These are phyloP conservation scores for Chironomus striatipennis DNA, from an alignment of 1,140 invertebrate species.

Conservation along the genomic window DNA sequence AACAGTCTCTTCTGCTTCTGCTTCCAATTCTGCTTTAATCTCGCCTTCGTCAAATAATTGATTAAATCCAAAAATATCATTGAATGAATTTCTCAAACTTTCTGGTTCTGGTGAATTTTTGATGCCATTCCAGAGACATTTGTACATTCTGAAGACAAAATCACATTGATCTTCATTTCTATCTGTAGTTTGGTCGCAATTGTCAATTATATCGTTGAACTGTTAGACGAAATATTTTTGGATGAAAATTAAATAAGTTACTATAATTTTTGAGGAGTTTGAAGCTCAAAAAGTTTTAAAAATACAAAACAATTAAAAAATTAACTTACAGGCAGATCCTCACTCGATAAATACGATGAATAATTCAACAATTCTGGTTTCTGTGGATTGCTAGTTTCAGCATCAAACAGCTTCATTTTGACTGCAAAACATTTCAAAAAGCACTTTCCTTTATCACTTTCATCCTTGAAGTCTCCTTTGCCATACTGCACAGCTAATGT, in stretches of 20 bases:
- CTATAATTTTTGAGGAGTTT: no score
- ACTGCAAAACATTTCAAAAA: slow-evolving; percentile 1
- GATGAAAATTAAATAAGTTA: not conserved
- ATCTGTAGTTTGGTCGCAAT: not conserved
- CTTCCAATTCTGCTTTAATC: no score
- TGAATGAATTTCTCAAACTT: not conserved
- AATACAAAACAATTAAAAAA: not conserved
- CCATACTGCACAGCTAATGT: not conserved
- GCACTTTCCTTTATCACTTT: not conserved
- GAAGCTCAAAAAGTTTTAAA: not conserved
- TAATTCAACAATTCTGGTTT: not conserved
- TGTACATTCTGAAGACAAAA: not conserved
- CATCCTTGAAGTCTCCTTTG: not conserved
- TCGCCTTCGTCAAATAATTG: not conserved
- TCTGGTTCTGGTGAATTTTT: not conserved
- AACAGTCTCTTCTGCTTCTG: not conserved
- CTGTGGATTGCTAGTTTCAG: not conserved
- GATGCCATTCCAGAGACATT: not conserved
- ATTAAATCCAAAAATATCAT: not conserved
- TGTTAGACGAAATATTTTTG: no score
- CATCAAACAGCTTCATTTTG: not conserved
- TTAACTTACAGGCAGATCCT: not conserved
- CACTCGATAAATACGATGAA: not conserved
- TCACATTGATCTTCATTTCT: not conserved
- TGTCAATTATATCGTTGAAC: not conserved